These are phyloP conservation scores for Apodemia zela DNA, from an alignment of 2,888 invertebrate genomes.

Conservation along the genomic window DNA sequence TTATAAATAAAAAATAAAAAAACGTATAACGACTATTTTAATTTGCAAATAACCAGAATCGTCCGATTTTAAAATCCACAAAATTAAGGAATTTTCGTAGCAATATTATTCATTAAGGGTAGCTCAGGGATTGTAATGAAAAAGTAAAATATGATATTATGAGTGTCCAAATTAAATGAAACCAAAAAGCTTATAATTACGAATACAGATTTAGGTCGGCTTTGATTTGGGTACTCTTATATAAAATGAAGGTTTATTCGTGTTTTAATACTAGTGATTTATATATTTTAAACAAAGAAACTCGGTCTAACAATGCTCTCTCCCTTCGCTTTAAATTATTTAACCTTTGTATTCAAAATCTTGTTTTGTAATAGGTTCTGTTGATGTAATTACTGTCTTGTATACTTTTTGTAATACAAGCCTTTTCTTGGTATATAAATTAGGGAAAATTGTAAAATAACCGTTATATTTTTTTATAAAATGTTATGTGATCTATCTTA, in stretches of 20 bases:
- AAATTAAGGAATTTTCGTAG: neutral
- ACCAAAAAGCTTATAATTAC: constrained; percentile 10
- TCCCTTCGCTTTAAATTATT: constrained; percentile 3
- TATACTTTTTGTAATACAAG: neutral
- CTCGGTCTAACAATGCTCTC: neutral
- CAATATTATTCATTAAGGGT: neutral
- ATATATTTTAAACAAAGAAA: constrained; percentile 12
- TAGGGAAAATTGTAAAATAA: neutral
- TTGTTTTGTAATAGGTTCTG: constrained; percentile 8
- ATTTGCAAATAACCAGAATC: too few species aligned
- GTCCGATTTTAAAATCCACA: neutral
- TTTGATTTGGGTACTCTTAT: constrained; percentile 13
- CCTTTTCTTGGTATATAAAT: neutral
- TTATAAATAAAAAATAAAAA: too few species aligned
- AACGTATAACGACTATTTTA: too few species aligned
- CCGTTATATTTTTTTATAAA: neutral
- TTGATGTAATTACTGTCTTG: constrained; percentile 2
- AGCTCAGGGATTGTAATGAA: neutral
- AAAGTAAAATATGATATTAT: constrained; percentile 2
- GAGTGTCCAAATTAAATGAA: neutral
- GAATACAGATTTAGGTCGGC: neutral
- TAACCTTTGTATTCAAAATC: constrained; percentile 10
- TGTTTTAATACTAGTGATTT: constrained; percentile 8
- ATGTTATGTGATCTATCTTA: neutral
- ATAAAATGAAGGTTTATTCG: constrained; percentile 2